Base-by-base conservation (phyloP, 2,888 invertebrate genomes). In the Bugula neritina region DNA sequence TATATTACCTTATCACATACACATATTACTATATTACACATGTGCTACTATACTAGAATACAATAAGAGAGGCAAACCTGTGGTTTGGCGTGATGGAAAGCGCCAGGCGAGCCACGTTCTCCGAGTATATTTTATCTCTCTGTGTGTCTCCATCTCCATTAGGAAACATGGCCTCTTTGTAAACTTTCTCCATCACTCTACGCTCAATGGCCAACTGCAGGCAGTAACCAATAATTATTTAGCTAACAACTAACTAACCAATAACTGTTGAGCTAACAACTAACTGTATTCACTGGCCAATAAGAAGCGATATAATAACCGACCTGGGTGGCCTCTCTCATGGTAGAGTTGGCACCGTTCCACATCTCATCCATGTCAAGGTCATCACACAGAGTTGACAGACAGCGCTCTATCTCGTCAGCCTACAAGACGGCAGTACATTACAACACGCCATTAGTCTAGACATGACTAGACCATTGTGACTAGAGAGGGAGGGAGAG, bases 101-200 rank as follows among this genome's bases (percentile, higher is more conserved):
- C 55, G 23, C 54, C 29, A 35, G 73, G 25, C 25, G 58, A 63
- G 43, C 73, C 71, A 34, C 71, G 63, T 63, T 54, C 5, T 71
- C 69, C 54, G 63, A 54, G 63, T 29, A 63, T 27, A 63, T 63
- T 91, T 91, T 90, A 84, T 98, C 98, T 74, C 97, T 86, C 31
- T 91, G 90, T 75, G 93, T 88, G 85, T 99, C 98, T 0, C 93
- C 95, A 83, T 98, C 98, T 1, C 94, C 94, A 83, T 98, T 97
- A 3, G 98, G 98, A 86, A 94, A 96, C 84, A 99, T 88, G 69
- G 97, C 95, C 81, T 92, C 90, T 55, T 90, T 89, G 85, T 98
- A 98, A 72, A 98, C 91, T 35, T 92, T 88, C 71, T 92, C 91
- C 88, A 97, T 92, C 5, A 97, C 89, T n/a, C 91, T 90, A 69